These are phyloP conservation scores for Aeoliscus strigatus DNA, from an alignment of 2,797 vertebrate genomes.

Conservation along the genomic window DNA sequence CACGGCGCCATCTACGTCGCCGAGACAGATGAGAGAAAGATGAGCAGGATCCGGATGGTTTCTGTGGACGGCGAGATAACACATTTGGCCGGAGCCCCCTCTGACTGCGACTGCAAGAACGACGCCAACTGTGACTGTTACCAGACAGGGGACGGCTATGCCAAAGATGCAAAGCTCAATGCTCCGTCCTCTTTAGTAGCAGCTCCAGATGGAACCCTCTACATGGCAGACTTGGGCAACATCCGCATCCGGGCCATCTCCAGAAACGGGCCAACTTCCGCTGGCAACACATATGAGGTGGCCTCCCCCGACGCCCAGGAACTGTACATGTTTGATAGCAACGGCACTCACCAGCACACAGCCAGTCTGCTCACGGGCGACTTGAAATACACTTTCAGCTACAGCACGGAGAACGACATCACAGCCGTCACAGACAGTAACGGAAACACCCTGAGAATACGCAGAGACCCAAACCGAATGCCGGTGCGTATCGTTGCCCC, in stretches of 20 bases:
- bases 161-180: slow-evolving; percentile 93
- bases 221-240: slow-evolving; percentile 94
- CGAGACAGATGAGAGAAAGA: slow-evolving; percentile 94
- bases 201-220: slow-evolving; percentile 91
- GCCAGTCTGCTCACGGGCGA: slow-evolving; percentile 91
- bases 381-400: slow-evolving; percentile 92
- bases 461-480: slow-evolving; percentile 88
- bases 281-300: slow-evolving; percentile 76
- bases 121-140: slow-evolving; percentile 99
- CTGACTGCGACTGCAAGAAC: slow-evolving; percentile 96
- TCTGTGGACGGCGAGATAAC: slow-evolving; percentile 95
- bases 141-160: slow-evolving; percentile 92
- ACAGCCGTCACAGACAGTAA: slow-evolving; percentile 91
- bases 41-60: slow-evolving; percentile 91
- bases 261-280: slow-evolving; percentile 80
- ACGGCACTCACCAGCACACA: slow-evolving; percentile 94
- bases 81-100: slow-evolving; percentile 86
- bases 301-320: slow-evolving; percentile 93
- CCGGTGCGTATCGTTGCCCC: slow-evolving; percentile 93
- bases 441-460: slow-evolving; percentile 90
- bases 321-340: slow-evolving; percentile 93
- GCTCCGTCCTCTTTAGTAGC: slow-evolving; percentile 91
- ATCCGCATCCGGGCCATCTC: slow-evolving; percentile 91
- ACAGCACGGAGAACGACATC: slow-evolving; percentile 92
- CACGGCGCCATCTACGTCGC: slow-evolving; percentile 89